phyloP scores from a whole-genome alignment of 2,113 vertebrate genomes.

The Ursus arctos region DNA sequence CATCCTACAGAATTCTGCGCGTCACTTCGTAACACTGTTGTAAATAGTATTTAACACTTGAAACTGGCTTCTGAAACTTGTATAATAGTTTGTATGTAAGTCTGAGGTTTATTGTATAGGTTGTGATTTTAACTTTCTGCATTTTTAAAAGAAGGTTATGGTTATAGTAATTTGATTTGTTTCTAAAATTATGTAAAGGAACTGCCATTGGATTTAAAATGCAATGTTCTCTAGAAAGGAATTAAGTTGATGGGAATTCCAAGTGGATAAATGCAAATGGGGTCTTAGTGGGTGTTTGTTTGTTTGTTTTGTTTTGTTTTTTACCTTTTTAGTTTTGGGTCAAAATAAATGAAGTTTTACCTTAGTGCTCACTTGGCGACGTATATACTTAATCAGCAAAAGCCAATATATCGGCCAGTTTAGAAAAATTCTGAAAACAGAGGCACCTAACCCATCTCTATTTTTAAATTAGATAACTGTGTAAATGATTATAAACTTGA shows the following conservation, averaged over 20 bases:
- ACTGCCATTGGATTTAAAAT: not conserved
- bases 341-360: conserved; percentile 28
- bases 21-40: conserved; percentile 18
- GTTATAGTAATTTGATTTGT: conserved; percentile 13
- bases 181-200: not conserved
- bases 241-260: not conserved
- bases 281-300: not conserved
- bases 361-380: not conserved
- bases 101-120: not conserved
- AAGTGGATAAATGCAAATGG: not conserved
- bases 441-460: not conserved
- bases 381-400: conserved; percentile 33
- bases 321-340: not conserved
- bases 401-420: conserved; percentile 34
- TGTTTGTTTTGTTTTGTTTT: not conserved
- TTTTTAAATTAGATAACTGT: not conserved
- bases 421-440: conserved; percentile 28
- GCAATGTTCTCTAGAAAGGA: conserved; percentile 13
- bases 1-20: conserved; percentile 17
- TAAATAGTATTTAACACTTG: not conserved
- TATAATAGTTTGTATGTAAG: not conserved
- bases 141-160: conserved; percentile 16
- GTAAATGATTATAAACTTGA: conserved; percentile 28
- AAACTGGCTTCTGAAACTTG: not conserved
- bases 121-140: not conserved